These are phyloP conservation scores for Holacanthella duospinosa DNA, from an alignment of 2,888 invertebrate genomes.

Conservation along the genomic window DNA sequence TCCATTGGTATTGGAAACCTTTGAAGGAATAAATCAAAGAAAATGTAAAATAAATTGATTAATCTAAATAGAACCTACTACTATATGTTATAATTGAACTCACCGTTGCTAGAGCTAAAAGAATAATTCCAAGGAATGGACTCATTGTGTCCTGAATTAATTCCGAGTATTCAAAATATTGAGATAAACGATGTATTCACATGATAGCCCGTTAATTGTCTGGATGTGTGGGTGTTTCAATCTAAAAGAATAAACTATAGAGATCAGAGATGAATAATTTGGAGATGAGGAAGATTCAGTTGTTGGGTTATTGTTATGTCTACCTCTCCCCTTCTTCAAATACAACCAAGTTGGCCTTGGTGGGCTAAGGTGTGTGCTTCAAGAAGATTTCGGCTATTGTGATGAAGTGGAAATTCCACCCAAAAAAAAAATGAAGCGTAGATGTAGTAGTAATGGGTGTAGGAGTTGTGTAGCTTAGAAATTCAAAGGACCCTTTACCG, in stretches of 20 bases:
- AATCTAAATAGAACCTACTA: neutral
- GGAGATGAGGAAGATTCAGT: neutral
- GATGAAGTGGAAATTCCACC: too few species aligned
- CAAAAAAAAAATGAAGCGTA: neutral
- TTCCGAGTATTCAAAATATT: neutral
- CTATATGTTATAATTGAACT: neutral
- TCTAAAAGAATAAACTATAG: neutral
- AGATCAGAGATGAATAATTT: neutral
- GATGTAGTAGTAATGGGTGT: neutral
- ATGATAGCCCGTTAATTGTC: neutral
- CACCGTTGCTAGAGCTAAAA: neutral
- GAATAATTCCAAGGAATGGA: neutral
- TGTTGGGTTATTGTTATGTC: neutral
- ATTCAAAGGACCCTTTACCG: too few species aligned
- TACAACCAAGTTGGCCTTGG: neutral
- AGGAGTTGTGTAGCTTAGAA: too few species aligned
- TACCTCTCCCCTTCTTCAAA: neutral
- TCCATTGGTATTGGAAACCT: neutral
- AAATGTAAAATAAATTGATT: neutral
- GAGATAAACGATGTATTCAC: neutral
- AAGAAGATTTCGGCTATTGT: neutral
- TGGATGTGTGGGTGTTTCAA: neutral
- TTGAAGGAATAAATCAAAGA: neutral
- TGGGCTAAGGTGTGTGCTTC: neutral
- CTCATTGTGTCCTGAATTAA: neutral